Evolutionary conservation across 35 echinoderm and acorn worm species (phyloP).

Genomic region (Apostichopus californicus): DNA sequence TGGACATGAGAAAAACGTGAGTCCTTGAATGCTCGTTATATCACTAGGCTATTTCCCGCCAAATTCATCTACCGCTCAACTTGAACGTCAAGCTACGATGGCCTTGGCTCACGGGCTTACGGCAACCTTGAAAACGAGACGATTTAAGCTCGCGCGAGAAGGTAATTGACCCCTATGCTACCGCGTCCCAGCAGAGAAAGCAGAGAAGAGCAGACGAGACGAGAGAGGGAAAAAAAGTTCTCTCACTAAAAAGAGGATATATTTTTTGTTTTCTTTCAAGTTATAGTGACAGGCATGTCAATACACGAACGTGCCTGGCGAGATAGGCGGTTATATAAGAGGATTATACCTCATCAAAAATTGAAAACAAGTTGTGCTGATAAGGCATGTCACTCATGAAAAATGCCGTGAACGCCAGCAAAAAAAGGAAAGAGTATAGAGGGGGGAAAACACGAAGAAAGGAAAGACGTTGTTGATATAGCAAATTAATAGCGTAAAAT

Average conservation of each 20-base stretch:
- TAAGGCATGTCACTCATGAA: conserved; percentile 16
- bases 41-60: conserved; percentile 32
- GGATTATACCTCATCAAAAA: conserved; percentile 10
- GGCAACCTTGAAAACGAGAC: conserved; percentile 43
- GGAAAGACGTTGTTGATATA: neutral
- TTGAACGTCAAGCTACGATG: conserved; percentile 3
- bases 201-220: neutral
- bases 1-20: conserved; percentile 16
- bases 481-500: conserved; percentile 14
- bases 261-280: neutral
- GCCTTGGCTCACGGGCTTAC: conserved; percentile 48
- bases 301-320: conserved; percentile 20
- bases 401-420: neutral
- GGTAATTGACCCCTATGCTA: conserved; percentile 37
- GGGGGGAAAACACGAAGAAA: neutral
- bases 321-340: conserved; percentile 2
- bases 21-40: conserved; percentile 39
- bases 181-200: conserved; percentile 13
- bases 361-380: conserved; percentile 35
- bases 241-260: neutral
- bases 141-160: conserved; percentile 6
- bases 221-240: neutral
- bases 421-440: neutral
- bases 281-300: neutral
- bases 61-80: conserved; percentile 32